Conservation (phyloP, 2,888 invertebrate genomes). For the Pseudoips prasinana region DNA sequence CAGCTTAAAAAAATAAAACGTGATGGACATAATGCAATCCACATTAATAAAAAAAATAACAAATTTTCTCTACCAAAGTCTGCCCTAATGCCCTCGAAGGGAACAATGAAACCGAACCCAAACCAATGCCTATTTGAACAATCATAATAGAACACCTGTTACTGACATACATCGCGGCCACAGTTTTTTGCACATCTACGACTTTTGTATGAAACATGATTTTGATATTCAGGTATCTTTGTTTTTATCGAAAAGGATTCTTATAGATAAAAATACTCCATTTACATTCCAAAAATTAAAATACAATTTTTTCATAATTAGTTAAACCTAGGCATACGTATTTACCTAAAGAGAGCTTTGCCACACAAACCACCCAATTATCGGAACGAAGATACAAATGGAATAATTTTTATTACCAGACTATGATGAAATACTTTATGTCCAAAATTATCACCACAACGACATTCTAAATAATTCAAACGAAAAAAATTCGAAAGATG, state of each 20-base stretch:
- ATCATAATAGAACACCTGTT: slow-evolving; percentile 62
- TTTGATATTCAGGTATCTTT: slow-evolving; percentile 15
- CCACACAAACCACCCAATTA: no score
- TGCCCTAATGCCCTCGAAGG: slow-evolving; percentile 45
- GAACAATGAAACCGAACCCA: slow-evolving; percentile 34
- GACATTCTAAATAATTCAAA: no score
- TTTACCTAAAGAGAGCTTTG: no score
- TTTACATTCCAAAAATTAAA: no score
- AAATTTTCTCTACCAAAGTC: slow-evolving; percentile 30
- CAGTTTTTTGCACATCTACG: slow-evolving; percentile 30
- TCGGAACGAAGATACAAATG: no score
- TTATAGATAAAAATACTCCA: no score
- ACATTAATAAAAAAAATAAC: slow-evolving; percentile 19
- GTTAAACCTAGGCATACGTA: no score
- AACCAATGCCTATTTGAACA: slow-evolving; percentile 52
- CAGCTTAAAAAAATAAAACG: background rate
- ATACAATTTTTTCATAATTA: no score
- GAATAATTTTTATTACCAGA: no score
- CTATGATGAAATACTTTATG: no score
- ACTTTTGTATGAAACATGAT: slow-evolving; percentile 14
- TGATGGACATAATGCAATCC: slow-evolving; percentile 9
- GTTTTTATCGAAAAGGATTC: no score
- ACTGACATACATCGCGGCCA: slow-evolving; percentile 31
- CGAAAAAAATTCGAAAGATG: slow-evolving; percentile 2
- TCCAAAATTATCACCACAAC: no score